phyloP scores from a whole-genome alignment of 2,797 vertebrate genomes.

The Falco rusticolus region DNA sequence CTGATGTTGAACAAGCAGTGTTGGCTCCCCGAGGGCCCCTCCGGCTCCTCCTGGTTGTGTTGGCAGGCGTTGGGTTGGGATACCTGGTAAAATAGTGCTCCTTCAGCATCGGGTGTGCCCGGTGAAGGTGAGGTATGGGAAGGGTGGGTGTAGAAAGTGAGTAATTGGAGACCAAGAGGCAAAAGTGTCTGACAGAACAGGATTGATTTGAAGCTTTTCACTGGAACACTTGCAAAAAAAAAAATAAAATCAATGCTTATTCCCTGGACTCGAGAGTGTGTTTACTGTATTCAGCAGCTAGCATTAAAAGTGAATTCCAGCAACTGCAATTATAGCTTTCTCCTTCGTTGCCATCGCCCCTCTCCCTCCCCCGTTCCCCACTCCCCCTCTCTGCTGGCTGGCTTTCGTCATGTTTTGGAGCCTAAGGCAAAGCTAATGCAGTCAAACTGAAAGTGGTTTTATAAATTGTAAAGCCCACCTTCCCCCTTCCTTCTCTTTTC shows the following conservation, averaged over 20 bases:
- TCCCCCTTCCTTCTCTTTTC: constrained; percentile 12
- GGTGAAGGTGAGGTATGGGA: not conserved
- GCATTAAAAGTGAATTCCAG: constrained; percentile 68
- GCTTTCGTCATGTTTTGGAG: constrained; percentile 46
- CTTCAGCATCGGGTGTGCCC: not conserved
- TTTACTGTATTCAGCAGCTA: constrained; percentile 64
- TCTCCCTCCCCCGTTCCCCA: not conserved
- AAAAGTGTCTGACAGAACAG: constrained; percentile 45
- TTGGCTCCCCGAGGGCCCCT: not conserved
- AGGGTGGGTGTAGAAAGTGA: constrained; percentile 6
- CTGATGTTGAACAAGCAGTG: accelerated
- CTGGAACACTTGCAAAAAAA: constrained; percentile 48
- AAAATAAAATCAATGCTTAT: constrained; percentile 64
- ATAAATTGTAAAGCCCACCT: constrained; percentile 51
- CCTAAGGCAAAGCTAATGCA: constrained; percentile 70
- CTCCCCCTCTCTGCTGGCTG: not conserved
- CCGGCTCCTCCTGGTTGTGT: accelerated
- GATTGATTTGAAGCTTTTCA: constrained; percentile 68
- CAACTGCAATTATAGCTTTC: constrained; percentile 62
- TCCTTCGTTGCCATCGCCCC: not conserved
- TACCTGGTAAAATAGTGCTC: not conserved
- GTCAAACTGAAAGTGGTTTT: constrained; percentile 63
- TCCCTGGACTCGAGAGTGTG: constrained; percentile 33
- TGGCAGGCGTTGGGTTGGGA: no score
- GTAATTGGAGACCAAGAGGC: constrained; percentile 62